Evolutionary conservation across 2,888 invertebrate genomes (phyloP), one percentile per base, ranked within the genome.

Genomic region (Pogonocherus hispidulus): DNA sequence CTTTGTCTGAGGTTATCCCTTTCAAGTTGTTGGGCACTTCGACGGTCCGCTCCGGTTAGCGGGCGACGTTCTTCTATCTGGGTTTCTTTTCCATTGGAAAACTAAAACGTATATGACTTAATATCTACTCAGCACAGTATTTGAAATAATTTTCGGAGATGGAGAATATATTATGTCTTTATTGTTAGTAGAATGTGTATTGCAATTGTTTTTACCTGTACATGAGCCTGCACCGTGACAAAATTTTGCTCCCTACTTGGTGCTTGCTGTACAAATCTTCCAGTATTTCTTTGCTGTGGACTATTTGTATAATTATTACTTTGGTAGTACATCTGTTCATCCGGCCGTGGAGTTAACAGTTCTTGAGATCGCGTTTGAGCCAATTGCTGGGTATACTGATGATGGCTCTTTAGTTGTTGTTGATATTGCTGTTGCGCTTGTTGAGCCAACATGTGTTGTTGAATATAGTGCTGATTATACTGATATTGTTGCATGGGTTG

Each of bases 1-100:
- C 88, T 86, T 78, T 89, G 89, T 74, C 89, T 84, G 22, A 89
- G 83, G 68, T 87, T 87, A 79, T 90, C 90, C 76, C 90, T 84
- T 83, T 90, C 90, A 49, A 90, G 79, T 81, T 91, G 90, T 77
- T 91, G 90, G 3, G 90, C 89, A 80, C 90, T 90, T 80, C 90
- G 84, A 52, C 88, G 85, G 79, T 89, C 89, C 37, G 80, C 79
- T 9, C 76, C 73, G 9, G 69, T 66, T n/a, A 79, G 71, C 23
- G 77, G 79, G 8, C 73, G 59, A 6, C 68, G 68, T 9, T 63
- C 64, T 18, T 68, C 68, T 0, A 54, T 1, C 16, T 63, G 64
- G 0, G 63, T 5, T 16, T 67, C 67, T 63, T 69, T 70, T 19
- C 62, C 54, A 52, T 65, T 59, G 11, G 49, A n/a, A 46, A 64